A percentile compares a stretch with the other conserved stretches of the same genome.
Evolutionary conservation across 2,888 invertebrate species (phyloP).

Genomic region (Ormyrus labotus): DNA sequence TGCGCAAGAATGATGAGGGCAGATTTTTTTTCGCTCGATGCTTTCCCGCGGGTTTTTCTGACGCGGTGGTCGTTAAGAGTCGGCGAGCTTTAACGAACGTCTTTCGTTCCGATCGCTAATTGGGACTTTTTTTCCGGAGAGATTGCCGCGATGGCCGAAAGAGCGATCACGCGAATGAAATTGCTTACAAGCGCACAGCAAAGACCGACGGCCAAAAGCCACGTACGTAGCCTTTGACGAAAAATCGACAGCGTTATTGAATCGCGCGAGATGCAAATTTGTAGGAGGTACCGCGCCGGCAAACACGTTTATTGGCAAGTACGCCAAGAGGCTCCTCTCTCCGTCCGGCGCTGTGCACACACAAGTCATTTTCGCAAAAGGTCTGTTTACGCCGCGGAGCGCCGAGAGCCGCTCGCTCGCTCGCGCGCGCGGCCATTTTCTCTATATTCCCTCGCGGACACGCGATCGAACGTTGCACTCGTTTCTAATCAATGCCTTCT

Average conservation of each 20-base stretch:
- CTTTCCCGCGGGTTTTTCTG: too few relatives aligned
- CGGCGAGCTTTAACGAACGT: too few relatives aligned
- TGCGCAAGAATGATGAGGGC: too few relatives aligned
- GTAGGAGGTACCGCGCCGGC: neutral
- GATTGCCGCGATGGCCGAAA: too few relatives aligned
- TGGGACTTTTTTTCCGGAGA: too few relatives aligned
- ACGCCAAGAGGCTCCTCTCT: neutral
- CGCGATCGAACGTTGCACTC: slow-evolving; percentile 37
- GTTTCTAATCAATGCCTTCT: slow-evolving; percentile 22
- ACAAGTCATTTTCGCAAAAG: slow-evolving; percentile 29
- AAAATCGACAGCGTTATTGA: neutral
- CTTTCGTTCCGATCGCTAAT: too few relatives aligned
- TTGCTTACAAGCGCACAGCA: too few relatives aligned
- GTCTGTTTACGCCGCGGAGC: slow-evolving; percentile 31
- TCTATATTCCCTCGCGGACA: slow-evolving; percentile 41
- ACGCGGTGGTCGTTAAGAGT: too few relatives aligned
- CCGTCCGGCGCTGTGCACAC: neutral
- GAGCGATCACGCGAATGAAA: too few relatives aligned
- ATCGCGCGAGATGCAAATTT: neutral
- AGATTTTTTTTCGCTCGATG: too few relatives aligned
- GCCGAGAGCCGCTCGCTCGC: slow-evolving; percentile 26
- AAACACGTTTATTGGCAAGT: slow-evolving; percentile 36
- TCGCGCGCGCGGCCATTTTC: slow-evolving; percentile 31
- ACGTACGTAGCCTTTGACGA: too few relatives aligned
- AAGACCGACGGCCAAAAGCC: too few relatives aligned